Evolutionary conservation across 2,888 invertebrate species (phyloP), one percentile per base, ranked within the genome.

Genomic region (Yponomeuta evonymella): DNA sequence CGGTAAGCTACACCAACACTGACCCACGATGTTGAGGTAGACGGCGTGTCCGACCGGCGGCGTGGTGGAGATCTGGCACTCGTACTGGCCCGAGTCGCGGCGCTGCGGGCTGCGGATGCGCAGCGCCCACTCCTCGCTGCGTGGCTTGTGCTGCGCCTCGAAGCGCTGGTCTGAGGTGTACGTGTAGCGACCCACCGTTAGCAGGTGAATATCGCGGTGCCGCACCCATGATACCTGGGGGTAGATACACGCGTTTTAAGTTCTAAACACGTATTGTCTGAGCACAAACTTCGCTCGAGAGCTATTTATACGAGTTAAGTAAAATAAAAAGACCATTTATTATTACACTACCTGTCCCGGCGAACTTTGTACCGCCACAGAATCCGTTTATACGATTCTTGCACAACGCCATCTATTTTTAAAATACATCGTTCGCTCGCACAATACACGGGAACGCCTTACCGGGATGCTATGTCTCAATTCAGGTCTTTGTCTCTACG

Each of bases 31-130:
- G 76, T 94, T 96, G 74, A 97, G 94, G 83, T 94, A 95, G 72
- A 97, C 95, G 36, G 96, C 95, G 85, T 96, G 96, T 65, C 97
- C 97, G 70, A 96, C 95, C 72, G 97, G 97, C 70, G 97, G 97
- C 74, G 97, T 97, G 70, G 97, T 97, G 77, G 96, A 97, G 84
- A 97, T 97, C 93, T 97, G 97, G 85, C 97, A 97, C 93, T 97
- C 97, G 87, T 97, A 97, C 79, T 96, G 97, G 75, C 96, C 94
- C 66, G 97, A 97, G 86, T 97, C 97, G 80, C 97, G 97, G 69
- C 97, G 94, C 88, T 97, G 97, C 63, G 91, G 91, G 75, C 89
- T 90, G 76, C 91, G 87, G 72, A 90, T 91, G 73, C 95, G 94
- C 72, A 97, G 89, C 70, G 96, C 96, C 97, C 97, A 97, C 86